phyloP scores from a whole-genome alignment of 2,797 vertebrate genomes.

The Lacerta agilis region DNA sequence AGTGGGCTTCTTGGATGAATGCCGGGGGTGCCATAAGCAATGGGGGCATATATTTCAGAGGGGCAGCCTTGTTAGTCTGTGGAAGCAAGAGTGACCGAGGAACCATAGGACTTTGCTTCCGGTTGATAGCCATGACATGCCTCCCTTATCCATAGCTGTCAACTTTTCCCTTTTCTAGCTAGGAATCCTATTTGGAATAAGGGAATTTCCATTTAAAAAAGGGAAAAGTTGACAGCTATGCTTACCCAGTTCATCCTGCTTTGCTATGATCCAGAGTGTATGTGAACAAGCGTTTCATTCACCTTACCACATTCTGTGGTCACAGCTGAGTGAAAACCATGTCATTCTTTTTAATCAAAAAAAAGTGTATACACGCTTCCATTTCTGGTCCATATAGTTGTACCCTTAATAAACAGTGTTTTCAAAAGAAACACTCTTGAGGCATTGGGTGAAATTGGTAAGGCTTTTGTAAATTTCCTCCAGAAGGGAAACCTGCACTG shows the following conservation, averaged over 20 bases:
- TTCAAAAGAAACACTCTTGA: neutral
- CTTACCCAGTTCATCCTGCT: neutral
- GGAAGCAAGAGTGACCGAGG: neutral
- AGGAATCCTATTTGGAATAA: too few relatives aligned
- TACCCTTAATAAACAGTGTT: neutral
- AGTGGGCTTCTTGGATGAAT: too few relatives aligned
- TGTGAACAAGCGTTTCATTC: neutral
- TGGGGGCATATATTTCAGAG: too few relatives aligned
- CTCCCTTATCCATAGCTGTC: neutral
- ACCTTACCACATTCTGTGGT: too few relatives aligned
- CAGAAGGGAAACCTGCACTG: neutral
- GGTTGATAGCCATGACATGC: neutral
- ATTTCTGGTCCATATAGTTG: neutral
- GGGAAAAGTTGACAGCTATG: too few relatives aligned
- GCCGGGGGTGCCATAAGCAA: too few relatives aligned
- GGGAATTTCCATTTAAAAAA: too few relatives aligned
- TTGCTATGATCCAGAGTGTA: neutral
- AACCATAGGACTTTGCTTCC: neutral
- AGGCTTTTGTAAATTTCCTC: neutral
- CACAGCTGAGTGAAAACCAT: neutral
- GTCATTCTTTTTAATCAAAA: neutral
- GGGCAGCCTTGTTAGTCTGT: neutral
- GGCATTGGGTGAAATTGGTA: neutral
- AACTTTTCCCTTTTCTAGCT: too few relatives aligned
- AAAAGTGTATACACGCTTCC: neutral